Base-by-base conservation (phyloP, 2,888 invertebrate genomes). In the Lapara coniferarum region DNA sequence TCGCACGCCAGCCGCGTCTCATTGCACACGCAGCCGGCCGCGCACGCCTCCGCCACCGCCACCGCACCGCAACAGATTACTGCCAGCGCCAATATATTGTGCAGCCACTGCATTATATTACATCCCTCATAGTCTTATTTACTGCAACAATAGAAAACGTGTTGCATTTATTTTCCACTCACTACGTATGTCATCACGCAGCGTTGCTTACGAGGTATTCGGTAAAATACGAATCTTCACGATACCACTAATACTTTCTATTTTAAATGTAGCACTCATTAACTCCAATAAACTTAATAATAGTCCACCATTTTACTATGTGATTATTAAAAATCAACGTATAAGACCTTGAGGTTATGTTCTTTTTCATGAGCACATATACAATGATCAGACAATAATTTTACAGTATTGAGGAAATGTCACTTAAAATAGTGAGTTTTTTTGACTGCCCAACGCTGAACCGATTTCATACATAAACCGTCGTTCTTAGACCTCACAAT, bases 51-150 rank as follows among this genome's bases (percentile, higher is more conserved):
- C 73, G 85, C 85, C 81, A 84, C 82, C 86, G 85, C 85, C 81
- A 84, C 82, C 86, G 83, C 89, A 76, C 89, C 89, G 83, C 87
- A 80, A 88, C 92, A 91, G 86, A 91, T 83, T 82, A 92, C 87
- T 88, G 93, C 93, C 91, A 93, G 89, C 89, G 86, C 85, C 86
- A 94, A 88, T 80, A 91, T 88, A 80, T 88, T 87, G 77, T 95
- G 95, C 89, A 94, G 90, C 85, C 92, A 93, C 85, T 95, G 88
- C 95, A 94, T 87, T 92, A 93, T 85, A 89, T 93, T 82, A 94
- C 89, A 86, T 91, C 90, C 92, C 87, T 85, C 92, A 92, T 93
- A 92, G 88, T 93, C 90, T 89, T 89, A 92, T 88, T 89, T 88
- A 86, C 93, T 93, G 93, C 72, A 93, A 93, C 89, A 90, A 92